phyloP scores from a whole-genome alignment of 2,888 invertebrate genomes.

The Acanthosepion lycidas region DNA sequence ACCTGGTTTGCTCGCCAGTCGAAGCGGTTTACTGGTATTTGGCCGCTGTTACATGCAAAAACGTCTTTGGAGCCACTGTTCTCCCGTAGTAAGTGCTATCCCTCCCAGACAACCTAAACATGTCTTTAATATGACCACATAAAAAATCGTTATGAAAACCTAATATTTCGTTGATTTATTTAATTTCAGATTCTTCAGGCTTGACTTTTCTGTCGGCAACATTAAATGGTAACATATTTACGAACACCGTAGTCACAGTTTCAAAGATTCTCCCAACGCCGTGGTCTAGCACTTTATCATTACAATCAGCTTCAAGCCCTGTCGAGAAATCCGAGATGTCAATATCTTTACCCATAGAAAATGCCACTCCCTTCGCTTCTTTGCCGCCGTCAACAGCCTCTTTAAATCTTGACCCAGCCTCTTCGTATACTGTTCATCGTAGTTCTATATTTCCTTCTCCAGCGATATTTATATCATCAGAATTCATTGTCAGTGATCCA shows the following conservation, averaged over 20 bases:
- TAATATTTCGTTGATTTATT: background rate
- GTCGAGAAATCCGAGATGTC: background rate
- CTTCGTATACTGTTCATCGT: background rate
- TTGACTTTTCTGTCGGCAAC: background rate
- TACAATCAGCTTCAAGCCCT: background rate
- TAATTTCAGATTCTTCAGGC: background rate
- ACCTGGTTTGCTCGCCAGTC: no score
- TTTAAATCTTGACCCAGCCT: background rate
- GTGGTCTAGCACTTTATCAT: background rate
- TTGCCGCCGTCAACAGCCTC: background rate
- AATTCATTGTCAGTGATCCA: background rate
- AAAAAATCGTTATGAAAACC: no score
- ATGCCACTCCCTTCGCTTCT: background rate
- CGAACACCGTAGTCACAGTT: background rate
- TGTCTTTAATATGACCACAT: no score
- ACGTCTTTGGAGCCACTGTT: no score
- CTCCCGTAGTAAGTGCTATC: no score
- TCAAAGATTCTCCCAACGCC: background rate
- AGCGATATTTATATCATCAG: background rate
- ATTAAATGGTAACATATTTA: background rate
- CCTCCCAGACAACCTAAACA: no score
- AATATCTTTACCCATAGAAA: background rate
- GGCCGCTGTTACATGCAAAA: no score
- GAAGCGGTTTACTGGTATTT: no score
- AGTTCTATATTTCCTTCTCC: background rate